phyloP scores from a whole-genome alignment of 2,797 vertebrate species.

The Aldrovandia affinis region DNA sequence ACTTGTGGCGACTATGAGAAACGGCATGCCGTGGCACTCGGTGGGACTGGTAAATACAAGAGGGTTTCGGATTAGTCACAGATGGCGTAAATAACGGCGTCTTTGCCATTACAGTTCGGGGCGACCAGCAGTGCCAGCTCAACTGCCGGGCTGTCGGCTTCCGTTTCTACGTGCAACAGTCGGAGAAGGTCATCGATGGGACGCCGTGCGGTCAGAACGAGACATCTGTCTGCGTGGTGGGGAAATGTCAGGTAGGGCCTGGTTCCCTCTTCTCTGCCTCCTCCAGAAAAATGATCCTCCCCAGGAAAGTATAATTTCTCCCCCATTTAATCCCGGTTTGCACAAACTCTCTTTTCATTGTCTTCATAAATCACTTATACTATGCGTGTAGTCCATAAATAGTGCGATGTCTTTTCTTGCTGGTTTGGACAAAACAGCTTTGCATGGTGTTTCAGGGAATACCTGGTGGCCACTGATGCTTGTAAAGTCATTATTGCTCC shows the following conservation, averaged over 20 bases:
- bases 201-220: constrained; percentile 86
- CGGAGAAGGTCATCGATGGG: constrained; percentile 87
- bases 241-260: constrained; percentile 86
- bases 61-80: not conserved
- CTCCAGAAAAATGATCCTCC: not conserved
- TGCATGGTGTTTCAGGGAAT: not conserved
- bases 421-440: not conserved
- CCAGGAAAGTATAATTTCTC: not conserved
- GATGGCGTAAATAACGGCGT: not conserved
- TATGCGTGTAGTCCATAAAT: constrained; percentile 8
- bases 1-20: not conserved
- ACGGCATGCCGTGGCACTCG: too few species aligned
- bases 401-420: not conserved
- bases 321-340: constrained; percentile 1
- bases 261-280: too few species aligned
- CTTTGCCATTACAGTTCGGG: constrained; percentile 70
- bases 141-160: constrained; percentile 91
- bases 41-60: not conserved
- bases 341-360: not conserved
- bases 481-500: not conserved
- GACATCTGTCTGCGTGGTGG: constrained; percentile 83
- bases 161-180: constrained; percentile 90
- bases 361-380: not conserved
- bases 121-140: constrained; percentile 85
- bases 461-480: not conserved